Evolutionary conservation across 1,140 invertebrate species (phyloP), one percentile per base, ranked within the genome.

Genomic region (Anoplolepis gracilipes): DNA sequence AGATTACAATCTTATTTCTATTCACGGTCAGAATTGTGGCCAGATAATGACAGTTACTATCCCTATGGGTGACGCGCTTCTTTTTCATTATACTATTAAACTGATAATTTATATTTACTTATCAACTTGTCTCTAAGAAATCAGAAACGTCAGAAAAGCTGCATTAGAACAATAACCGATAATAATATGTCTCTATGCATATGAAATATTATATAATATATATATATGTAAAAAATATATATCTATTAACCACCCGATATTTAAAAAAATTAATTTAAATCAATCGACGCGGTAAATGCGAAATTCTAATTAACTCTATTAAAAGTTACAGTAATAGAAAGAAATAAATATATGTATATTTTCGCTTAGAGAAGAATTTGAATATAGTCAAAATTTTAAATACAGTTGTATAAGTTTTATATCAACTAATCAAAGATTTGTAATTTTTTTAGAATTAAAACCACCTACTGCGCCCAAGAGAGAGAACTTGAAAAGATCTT

Each of bases 401-500:
- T 28, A 59, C 1, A 19, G 16, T 49, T 49, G 19, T 19, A 19
- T 33, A 22, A 55, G 55, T 11, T 13, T 0, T 7, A 0, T 73
- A 33, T 25, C 53, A 22, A 70, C n/a, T 55, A 73, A 75, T 42
- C 13, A 8, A 77, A 28, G 7, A 22, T n/a, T 22, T 30, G 6
- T 36, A 36, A 36, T 36, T 42, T 13, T 16, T 36, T 36, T 33
- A 13, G n/a, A 0, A 42, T 30, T 19, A 3, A 33, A 65, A 62
- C 22, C 42, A 93, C 95, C 95, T 94, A 97, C 97, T 90, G 94
- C 92, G 55, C 96, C 97, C 90, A 98, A 96, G 1, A 97, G 90
- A 0, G 97, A 97, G 92, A 98, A 97, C 25, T 95, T 94, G 84
- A 96, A 96, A 73, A 96, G 95, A 78, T 96, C 96, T 25, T 96